These are phyloP conservation scores for Synchiropus splendidus DNA, from an alignment of 2,113 vertebrate genomes.

Conservation along the genomic window DNA sequence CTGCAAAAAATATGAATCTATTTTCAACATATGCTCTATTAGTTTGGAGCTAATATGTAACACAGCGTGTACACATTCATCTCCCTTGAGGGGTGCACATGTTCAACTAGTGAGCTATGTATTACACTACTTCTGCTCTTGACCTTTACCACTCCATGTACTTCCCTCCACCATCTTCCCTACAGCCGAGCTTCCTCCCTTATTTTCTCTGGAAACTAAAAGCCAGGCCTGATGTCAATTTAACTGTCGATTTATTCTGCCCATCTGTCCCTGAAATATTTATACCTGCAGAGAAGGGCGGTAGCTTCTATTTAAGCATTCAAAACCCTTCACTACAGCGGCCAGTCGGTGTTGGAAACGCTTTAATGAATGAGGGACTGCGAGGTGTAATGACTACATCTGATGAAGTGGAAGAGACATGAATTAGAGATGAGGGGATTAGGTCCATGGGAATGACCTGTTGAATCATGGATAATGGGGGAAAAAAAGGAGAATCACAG, in stretches of 20 bases:
- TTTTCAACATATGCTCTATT: too few species aligned
- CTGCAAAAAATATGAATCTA: too few species aligned
- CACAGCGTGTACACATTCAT: too few species aligned
- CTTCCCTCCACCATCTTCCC: too few species aligned
- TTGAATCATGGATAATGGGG: conserved; percentile 50
- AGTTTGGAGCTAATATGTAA: too few species aligned
- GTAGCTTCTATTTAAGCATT: conserved; percentile 49
- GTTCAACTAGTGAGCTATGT: too few species aligned
- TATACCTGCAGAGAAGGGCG: conserved; percentile 50
- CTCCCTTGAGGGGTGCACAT: too few species aligned
- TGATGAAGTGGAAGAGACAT: conserved; percentile 52
- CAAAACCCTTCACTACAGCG: conserved; percentile 35
- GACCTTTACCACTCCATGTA: neutral
- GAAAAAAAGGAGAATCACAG: conserved; percentile 4
- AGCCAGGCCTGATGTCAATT: conserved; percentile 61
- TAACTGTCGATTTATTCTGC: conserved; percentile 66
- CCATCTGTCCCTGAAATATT: conserved; percentile 63
- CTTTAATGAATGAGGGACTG: conserved; percentile 46
- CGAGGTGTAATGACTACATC: conserved; percentile 58
- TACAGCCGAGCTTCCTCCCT: conserved; percentile 5
- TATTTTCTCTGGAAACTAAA: conserved; percentile 51
- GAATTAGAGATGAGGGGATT: conserved; percentile 60
- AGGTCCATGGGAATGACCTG: conserved; percentile 56
- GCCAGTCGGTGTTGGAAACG: conserved; percentile 54
- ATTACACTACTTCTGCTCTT: neutral